Evolutionary conservation across 2,888 invertebrate genomes (phyloP).

Genomic region (Caenorhabditis sinica): DNA sequence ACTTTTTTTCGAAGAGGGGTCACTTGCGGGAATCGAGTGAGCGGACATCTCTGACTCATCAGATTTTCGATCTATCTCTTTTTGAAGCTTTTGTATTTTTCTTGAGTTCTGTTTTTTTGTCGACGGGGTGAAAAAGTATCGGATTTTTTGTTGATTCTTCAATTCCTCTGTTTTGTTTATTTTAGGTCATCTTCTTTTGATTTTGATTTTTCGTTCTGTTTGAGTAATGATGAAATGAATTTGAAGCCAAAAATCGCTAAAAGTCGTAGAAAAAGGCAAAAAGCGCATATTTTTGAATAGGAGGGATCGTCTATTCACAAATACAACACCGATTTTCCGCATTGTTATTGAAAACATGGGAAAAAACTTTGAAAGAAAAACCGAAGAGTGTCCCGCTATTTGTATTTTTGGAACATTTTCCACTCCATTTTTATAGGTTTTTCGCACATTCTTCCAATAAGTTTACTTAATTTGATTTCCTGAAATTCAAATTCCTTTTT

Average conservation of each 20-base stretch:
- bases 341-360: conserved; percentile 3
- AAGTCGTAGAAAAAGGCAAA: neutral
- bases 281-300: neutral
- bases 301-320: neutral
- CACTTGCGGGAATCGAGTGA: neutral
- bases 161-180: conserved; percentile 3
- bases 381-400: no score
- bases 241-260: neutral
- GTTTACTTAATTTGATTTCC: neutral
- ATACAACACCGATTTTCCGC: no score
- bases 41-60: no score
- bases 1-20: neutral
- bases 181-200: conserved; percentile 4
- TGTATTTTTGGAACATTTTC: no score
- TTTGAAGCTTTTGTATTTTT: neutral
- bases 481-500: neutral
- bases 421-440: neutral
- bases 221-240: conserved; percentile 27
- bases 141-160: neutral
- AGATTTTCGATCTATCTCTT: neutral
- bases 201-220: conserved; percentile 18
- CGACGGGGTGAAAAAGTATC: neutral
- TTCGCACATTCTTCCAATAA: neutral
- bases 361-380: neutral
- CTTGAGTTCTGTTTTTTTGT: neutral